Evolutionary conservation across 2,113 vertebrate species (phyloP).

Genomic region (Apeltes quadracus): DNA sequence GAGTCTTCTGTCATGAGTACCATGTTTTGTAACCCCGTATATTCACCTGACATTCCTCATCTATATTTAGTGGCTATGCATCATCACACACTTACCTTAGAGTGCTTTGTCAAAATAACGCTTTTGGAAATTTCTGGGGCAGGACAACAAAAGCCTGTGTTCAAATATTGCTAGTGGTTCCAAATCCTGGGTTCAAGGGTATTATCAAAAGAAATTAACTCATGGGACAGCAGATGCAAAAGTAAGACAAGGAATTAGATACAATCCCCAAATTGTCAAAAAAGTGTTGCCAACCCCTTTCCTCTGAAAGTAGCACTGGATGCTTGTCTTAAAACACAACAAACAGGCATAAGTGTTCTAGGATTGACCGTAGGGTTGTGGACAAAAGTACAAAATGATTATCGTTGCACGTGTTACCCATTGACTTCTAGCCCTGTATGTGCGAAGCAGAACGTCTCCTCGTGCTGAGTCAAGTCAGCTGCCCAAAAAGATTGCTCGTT

Average conservation of each 20-base stretch:
- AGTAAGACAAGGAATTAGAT: too few relatives aligned
- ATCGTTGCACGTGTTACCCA: too few relatives aligned
- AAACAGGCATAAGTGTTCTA: too few relatives aligned
- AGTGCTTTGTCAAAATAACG: background rate
- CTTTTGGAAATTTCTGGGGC: background rate
- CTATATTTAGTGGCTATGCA: background rate
- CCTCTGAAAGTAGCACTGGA: too few relatives aligned
- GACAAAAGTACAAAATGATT: too few relatives aligned
- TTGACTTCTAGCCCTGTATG: background rate
- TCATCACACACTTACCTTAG: background rate
- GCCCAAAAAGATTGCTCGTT: constrained; percentile 45
- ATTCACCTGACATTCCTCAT: background rate
- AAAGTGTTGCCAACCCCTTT: too few relatives aligned
- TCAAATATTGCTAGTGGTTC: background rate
- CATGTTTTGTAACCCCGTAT: background rate
- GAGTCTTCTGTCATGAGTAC: background rate
- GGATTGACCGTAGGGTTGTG: too few relatives aligned
- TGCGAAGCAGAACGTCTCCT: background rate
- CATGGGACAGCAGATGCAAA: background rate
- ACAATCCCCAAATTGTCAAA: too few relatives aligned
- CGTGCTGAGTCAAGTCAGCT: constrained; percentile 26
- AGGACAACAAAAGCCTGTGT: background rate
- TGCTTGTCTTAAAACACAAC: too few relatives aligned
- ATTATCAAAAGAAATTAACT: background rate
- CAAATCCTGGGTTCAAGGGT: background rate